phyloP scores from a whole-genome alignment of 2,113 vertebrate species.

The Sakesphorus luctuosus region DNA sequence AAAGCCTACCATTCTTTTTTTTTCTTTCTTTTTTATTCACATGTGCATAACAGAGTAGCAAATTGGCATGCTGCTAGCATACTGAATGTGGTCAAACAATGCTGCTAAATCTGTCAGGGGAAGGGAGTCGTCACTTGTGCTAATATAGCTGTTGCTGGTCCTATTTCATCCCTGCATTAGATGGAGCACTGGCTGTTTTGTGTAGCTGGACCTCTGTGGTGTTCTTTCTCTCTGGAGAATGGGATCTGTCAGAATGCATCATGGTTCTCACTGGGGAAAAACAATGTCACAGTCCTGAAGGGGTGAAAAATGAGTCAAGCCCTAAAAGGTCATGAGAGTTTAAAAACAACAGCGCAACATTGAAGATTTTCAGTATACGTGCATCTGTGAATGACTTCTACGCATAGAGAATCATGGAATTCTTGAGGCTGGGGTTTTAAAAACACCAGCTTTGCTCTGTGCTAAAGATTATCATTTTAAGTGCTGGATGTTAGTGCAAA shows the following conservation, averaged over 20 bases:
- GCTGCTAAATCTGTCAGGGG: not conserved
- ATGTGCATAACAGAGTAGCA: not conserved
- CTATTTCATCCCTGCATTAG: not conserved
- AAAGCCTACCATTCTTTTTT: not conserved
- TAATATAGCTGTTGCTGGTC: not conserved
- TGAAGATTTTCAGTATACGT: not conserved
- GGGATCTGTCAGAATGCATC: slow-evolving; percentile 27
- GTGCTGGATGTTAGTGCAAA: not conserved
- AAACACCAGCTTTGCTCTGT: not conserved
- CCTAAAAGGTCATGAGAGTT: not conserved
- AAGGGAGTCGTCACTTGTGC: not conserved
- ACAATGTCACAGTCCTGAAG: not conserved
- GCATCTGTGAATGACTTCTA: not conserved
- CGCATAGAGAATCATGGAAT: accelerated
- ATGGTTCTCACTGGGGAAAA: not conserved
- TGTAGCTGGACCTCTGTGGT: not conserved
- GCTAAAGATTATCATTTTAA: not conserved
- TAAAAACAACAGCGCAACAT: not conserved
- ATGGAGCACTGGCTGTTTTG: not conserved
- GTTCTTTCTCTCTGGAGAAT: not conserved
- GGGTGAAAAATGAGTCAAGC: not conserved
- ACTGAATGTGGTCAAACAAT: not conserved
- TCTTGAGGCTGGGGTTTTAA: not conserved
- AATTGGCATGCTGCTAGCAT: not conserved
- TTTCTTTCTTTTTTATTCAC: not conserved